Percentiles rank a stretch among this genome's conserved stretches.
Evolutionary conservation across 1,140 invertebrate species (phyloP).

Genomic region (Apis mellifera): Amel_HAv3.1 CM009944.2:10385001-10385500

Average conservation of each 20-base stretch:
- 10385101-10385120: conserved; percentile 13
- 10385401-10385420: not conserved
- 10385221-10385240: not conserved
- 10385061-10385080: conserved; percentile 10
- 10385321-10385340: too few species aligned
- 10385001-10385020: conserved; percentile 33
- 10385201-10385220: not conserved
- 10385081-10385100: conserved; percentile 13
- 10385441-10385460: conserved; percentile 43
- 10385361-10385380: conserved; percentile 65
- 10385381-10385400: conserved; percentile 37
- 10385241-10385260: not conserved
- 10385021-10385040: conserved; percentile 31
- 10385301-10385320: not conserved
- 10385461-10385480: conserved; percentile 46
- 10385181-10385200: not conserved
- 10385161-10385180: not conserved
- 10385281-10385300: too few species aligned
- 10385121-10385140: not conserved
- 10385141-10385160: too few species aligned
- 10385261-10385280: too few species aligned
- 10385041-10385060: conserved; percentile 20
- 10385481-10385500: not conserved
- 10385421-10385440: not conserved
- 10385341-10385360: conserved; percentile 31